Base-by-base conservation (phyloP, 2,113 vertebrate genomes). In the Alces alces region DNA sequence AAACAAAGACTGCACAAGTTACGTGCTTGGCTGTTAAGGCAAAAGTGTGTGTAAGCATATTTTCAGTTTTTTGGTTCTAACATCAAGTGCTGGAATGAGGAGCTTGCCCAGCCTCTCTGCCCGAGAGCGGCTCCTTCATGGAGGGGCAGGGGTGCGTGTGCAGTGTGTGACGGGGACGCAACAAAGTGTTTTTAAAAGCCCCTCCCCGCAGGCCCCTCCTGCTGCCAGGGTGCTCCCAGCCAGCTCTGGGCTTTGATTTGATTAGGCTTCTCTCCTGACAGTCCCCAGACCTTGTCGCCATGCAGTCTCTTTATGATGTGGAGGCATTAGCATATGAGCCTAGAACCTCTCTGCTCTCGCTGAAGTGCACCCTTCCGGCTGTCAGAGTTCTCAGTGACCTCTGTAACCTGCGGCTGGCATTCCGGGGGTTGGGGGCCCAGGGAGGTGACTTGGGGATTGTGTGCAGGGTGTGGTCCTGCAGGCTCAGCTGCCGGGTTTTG, bases 241-340 rank as follows among this genome's bases (percentile, higher is more conserved):
- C 45, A 27, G 28, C 58, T n/a, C 85, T 16, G 2, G 33, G 14
- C 52, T 36, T 10, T n/a, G 47, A 14, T 14, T 6, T 2, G 4
- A 27, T 28, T 3, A 5, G 12, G 17, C 16, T 70, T 61, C 50
- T 60, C 43, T 58, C 28, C 57, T 45, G 11, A 45, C 25, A 19
- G 52, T n/a, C 57, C 13, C 52, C 66, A 58, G 25, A 45, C 58
- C 5, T 55, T 13, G 10, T 57, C 16, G 19, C 17, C 39, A 6
- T 7, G 19, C 33, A 17, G 2, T 14, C 39, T 33, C 33, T 73
- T n/a, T 47, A 10, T 36, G 93, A 28, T 1, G 12, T 30, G n/a
- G 64, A 23, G 10, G 6, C 16, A 3, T 57, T 2, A 12, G 4
- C 2, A 11, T n/a, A 0, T 16, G 30, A 27, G 11, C 36, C 4